Base-by-base conservation (phyloP, 1,140 invertebrate species). In the Zaprionus lachaisei region DNA sequence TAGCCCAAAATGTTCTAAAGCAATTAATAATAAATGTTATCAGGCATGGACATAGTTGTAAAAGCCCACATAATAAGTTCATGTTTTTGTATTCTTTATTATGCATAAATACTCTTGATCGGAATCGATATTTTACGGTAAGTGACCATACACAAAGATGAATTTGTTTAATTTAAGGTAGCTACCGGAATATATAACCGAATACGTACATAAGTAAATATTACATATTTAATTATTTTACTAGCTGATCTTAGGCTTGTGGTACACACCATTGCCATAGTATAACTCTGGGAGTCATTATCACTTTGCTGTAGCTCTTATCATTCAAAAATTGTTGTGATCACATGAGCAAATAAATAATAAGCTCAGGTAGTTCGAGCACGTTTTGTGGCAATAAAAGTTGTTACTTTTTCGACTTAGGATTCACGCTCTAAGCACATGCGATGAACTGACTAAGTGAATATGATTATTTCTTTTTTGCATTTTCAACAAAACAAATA, bases 261-360 rank as follows among this genome's bases (percentile, higher is more conserved):
- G 20, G 20, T 5, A 51, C 20, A 5, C 20, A 51, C 20, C 47
- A 14, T 24, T 24, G 20, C 4, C 47, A 12, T 51, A 22, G 20
- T 24, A 9, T 14, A 3, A 51, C 22, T 22, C 17, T 14, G 5
- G 2, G 14, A 17, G 1, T 24, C 7, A 41, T 41, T 34, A 60
- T 60, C 6, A 1, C 31, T 28, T 58, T 5, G 14, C 6, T 24
- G 22, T 22, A 5, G 34, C 12, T 37, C 31, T 41, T 60, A 60
- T 37, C 57, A 26, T 38, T 41, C 22, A 7, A 4, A 44, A 24
- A 44, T n/a, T 41, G 14, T 22, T 41, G 2, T 26, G 41, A 44
- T 41, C 57, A 60, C 57, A 41, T 41, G 57, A 41, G 15, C 57
- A 44, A 60, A 60, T 60, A 60, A 15, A 1, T 9, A 20, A 41